Evolutionary conservation across 2,797 vertebrate genomes (phyloP).

Genomic region (Phalanger gymnotis): DNA sequence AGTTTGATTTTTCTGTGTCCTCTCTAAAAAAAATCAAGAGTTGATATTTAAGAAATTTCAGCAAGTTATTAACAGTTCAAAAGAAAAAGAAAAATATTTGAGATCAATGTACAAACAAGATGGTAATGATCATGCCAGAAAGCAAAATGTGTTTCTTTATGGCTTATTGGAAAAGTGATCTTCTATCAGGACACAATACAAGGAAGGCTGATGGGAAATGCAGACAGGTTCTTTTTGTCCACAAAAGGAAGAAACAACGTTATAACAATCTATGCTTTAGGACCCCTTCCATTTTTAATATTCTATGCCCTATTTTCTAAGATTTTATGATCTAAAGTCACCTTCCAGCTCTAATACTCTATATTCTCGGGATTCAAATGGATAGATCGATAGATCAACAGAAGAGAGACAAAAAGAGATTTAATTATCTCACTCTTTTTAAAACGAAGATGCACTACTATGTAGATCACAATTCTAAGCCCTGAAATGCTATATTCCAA

Average conservation of each 20-base stretch:
- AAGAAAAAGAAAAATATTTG: constrained; percentile 24
- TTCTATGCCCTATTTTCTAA: constrained; percentile 26
- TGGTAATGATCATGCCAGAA: not conserved
- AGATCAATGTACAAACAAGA: constrained; percentile 60
- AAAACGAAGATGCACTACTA: constrained; percentile 65
- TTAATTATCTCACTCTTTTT: constrained; percentile 63
- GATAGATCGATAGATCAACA: not conserved
- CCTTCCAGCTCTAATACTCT: not conserved
- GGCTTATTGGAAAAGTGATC: constrained; percentile 14
- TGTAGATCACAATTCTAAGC: constrained; percentile 63
- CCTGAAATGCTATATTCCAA: constrained; percentile 57
- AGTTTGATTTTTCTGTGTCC: constrained; percentile 36
- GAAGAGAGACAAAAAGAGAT: not conserved
- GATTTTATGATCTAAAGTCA: constrained; percentile 37
- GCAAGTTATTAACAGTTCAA: constrained; percentile 50
- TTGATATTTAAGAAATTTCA: constrained; percentile 5
- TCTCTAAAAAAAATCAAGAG: constrained; percentile 22
- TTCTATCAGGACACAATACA: not conserved
- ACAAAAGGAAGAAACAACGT: constrained; percentile 27
- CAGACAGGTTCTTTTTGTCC: constrained; percentile 56
- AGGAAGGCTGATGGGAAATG: constrained; percentile 40
- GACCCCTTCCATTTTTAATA: not conserved
- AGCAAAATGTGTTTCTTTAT: constrained; percentile 41
- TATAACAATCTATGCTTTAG: not conserved
- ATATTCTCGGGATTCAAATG: not conserved